Percentiles rank a stretch among this genome's conserved stretches.
Conservation (phyloP, 2,888 invertebrate genomes). For the Muscina levida region DNA sequence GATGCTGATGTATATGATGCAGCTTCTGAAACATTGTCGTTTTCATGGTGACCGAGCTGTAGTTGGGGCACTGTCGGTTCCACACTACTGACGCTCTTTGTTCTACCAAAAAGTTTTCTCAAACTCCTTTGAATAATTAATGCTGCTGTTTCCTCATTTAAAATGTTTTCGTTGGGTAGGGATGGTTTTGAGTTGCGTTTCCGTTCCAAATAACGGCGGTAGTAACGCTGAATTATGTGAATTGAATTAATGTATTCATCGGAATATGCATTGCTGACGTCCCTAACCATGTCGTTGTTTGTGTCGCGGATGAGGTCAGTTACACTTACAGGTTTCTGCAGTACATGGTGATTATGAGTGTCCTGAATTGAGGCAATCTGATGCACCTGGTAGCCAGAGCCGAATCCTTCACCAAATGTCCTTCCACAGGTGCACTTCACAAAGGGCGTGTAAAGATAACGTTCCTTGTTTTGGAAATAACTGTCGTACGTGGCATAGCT, state of each 20-base stretch:
- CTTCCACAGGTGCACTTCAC: conserved; percentile 72
- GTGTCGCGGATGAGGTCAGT: background rate
- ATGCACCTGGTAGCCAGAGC: background rate
- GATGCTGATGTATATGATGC: conserved; percentile 74
- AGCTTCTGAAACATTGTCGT: conserved; percentile 73
- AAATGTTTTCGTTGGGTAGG: conserved; percentile 48
- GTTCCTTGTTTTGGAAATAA: conserved; percentile 68
- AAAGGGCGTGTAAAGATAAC: conserved; percentile 55
- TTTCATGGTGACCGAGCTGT: conserved; percentile 44
- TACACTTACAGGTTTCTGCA: background rate
- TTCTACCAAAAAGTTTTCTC: conserved; percentile 76
- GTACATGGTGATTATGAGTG: background rate
- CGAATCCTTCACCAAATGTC: conserved; percentile 40
- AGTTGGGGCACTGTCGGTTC: conserved; percentile 47
- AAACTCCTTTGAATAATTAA: conserved; percentile 83
- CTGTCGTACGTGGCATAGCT: conserved; percentile 70
- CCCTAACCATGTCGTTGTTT: background rate
- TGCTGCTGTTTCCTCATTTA: conserved; percentile 82
- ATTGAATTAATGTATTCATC: conserved; percentile 71
- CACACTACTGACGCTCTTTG: background rate
- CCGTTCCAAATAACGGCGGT: conserved; percentile 69
- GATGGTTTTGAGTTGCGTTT: conserved; percentile 8
- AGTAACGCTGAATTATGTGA: conserved; percentile 72
- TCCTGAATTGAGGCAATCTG: background rate
- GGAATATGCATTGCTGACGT: background rate